Conservation (phyloP, 2,888 invertebrate genomes). For the Hirtodrosophila confusa region DNA sequence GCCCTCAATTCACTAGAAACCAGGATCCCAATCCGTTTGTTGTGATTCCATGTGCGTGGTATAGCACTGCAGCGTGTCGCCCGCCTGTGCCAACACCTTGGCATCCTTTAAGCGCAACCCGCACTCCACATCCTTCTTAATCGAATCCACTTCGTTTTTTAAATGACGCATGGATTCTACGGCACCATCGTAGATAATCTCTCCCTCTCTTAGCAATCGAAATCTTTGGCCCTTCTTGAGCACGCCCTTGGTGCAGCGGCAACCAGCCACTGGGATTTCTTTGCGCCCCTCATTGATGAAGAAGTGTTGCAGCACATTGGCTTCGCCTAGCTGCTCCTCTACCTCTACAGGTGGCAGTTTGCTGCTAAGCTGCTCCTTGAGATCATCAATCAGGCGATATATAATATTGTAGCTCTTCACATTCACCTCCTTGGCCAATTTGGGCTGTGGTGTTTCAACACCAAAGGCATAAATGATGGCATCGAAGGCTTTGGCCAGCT, state of each 20-base stretch:
- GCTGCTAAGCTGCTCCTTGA: constrained; percentile 91
- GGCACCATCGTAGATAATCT: constrained; percentile 89
- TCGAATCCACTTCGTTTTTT: constrained; percentile 92
- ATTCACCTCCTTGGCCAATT: constrained; percentile 84
- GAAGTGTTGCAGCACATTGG: constrained; percentile 93
- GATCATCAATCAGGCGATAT: constrained; percentile 95
- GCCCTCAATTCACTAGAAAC: constrained; percentile 86
- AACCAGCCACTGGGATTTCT: constrained; percentile 94
- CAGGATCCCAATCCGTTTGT: constrained; percentile 93
- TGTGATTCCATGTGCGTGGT: constrained; percentile 87
- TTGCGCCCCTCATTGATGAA: constrained; percentile 91
- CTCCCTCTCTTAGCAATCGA: constrained; percentile 88
- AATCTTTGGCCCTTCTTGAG: constrained; percentile 89
- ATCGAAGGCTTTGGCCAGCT: constrained; percentile 90
- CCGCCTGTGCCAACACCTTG: constrained; percentile 87
- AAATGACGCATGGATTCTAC: constrained; percentile 93
- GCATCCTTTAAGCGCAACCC: constrained; percentile 91
- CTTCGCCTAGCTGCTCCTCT: constrained; percentile 93
- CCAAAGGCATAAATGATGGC: constrained; percentile 96
- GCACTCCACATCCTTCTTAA: constrained; percentile 94
- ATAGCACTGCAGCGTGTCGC: constrained; percentile 92
- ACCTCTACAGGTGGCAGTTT: constrained; percentile 89
- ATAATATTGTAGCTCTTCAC: constrained; percentile 94
- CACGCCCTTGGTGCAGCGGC: constrained; percentile 91
- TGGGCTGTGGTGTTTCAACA: constrained; percentile 85